Evolutionary conservation across 2,888 invertebrate genomes (phyloP).

Genomic region (Tridacna crocea): DNA sequence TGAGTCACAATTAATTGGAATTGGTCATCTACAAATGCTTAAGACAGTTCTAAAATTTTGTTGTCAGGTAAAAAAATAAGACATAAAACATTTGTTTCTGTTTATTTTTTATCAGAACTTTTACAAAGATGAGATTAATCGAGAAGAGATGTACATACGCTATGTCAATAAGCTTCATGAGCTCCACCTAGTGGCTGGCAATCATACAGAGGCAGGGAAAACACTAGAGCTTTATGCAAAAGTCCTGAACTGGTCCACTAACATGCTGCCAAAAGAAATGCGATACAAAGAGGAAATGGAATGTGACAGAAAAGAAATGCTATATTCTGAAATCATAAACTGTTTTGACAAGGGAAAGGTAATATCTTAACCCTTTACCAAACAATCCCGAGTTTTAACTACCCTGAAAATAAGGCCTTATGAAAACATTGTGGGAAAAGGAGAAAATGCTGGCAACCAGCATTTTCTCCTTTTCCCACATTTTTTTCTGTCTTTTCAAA

Average conservation of each 20-base stretch:
- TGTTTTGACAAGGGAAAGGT: slow-evolving; percentile 97
- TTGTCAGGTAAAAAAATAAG: too few relatives aligned
- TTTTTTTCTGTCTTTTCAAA: too few relatives aligned
- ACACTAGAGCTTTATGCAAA: slow-evolving; percentile 97
- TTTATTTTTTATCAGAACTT: slow-evolving; percentile 89
- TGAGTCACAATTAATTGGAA: too few relatives aligned
- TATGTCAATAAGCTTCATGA: slow-evolving; percentile 98
- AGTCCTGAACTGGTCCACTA: slow-evolving; percentile 91
- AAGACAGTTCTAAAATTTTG: too few relatives aligned
- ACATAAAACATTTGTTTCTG: too few relatives aligned
- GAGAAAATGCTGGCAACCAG: too few relatives aligned
- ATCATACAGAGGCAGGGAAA: slow-evolving; percentile 97
- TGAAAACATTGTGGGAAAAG: too few relatives aligned
- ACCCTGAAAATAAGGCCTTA: too few relatives aligned
- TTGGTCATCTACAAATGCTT: too few relatives aligned
- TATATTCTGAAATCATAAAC: slow-evolving; percentile 94
- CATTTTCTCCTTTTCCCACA: too few relatives aligned
- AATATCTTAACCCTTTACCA: slow-evolving; percentile 42
- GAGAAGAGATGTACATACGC: slow-evolving; percentile 97
- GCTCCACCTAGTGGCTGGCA: slow-evolving; percentile 95
- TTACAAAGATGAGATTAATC: slow-evolving; percentile 97
- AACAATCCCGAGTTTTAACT: too few relatives aligned
- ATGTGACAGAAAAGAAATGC: slow-evolving; percentile 94
- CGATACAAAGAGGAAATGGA: slow-evolving; percentile 90
- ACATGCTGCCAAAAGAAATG: slow-evolving; percentile 80